Evolutionary conservation across 2,113 vertebrate species (phyloP).

Genomic region (Toxotes jaculatrix): DNA sequence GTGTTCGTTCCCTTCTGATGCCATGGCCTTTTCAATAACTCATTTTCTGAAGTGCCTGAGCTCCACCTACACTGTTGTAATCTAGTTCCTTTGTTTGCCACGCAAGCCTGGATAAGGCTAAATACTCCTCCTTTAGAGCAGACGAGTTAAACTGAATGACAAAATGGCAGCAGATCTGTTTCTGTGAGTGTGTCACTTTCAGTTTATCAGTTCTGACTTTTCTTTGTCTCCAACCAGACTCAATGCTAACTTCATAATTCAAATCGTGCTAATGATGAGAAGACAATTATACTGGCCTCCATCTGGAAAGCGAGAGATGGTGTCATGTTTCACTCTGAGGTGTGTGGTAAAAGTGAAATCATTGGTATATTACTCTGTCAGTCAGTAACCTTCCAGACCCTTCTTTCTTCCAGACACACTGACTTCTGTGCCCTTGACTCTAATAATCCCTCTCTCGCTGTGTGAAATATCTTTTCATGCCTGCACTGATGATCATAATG

Average conservation of each 20-base stretch:
- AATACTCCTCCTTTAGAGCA: background rate
- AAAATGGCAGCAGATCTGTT: background rate
- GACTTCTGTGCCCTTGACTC: slow-evolving; percentile 78
- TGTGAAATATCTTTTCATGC: slow-evolving; percentile 79
- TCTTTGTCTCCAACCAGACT: background rate
- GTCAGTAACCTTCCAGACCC: slow-evolving; percentile 67
- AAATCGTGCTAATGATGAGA: slow-evolving; percentile 24
- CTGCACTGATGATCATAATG: slow-evolving; percentile 78
- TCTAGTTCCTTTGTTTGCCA: background rate
- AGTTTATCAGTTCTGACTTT: slow-evolving; percentile 11
- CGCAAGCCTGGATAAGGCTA: background rate
- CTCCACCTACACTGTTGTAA: background rate
- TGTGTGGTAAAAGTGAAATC: slow-evolving; percentile 61
- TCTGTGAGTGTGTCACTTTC: background rate
- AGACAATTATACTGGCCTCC: slow-evolving; percentile 36
- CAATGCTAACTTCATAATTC: slow-evolving; percentile 1
- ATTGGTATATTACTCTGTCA: slow-evolving; percentile 62
- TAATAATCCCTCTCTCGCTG: slow-evolving; percentile 75
- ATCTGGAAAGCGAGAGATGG: slow-evolving; percentile 42
- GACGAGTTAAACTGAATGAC: background rate
- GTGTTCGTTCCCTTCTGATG: too few species aligned
- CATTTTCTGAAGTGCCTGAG: background rate
- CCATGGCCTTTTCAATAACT: background rate
- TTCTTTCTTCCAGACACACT: slow-evolving; percentile 65
- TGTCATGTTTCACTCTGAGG: slow-evolving; percentile 58